Conservation (phyloP, 2,888 invertebrate genomes). For the Drosophila anomelani region DNA sequence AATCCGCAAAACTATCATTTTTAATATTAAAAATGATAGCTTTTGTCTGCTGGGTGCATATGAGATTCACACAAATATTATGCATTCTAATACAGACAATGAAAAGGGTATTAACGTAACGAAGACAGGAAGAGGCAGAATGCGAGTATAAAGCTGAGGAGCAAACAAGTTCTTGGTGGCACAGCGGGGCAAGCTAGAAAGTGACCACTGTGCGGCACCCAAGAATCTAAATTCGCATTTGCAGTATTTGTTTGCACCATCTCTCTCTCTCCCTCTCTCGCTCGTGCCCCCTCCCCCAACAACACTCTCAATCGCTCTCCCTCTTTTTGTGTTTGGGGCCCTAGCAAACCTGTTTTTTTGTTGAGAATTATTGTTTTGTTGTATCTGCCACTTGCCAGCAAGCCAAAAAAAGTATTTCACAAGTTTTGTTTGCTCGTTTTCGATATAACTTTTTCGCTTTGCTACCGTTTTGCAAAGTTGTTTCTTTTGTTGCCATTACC, state of each 20-base stretch:
- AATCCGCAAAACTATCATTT: too few relatives aligned
- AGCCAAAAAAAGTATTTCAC: conserved; percentile 42
- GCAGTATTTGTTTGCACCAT: conserved; percentile 23
- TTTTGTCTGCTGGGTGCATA: too few relatives aligned
- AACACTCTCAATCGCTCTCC: conserved; percentile 16
- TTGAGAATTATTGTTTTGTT: conserved; percentile 56
- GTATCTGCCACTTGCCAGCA: conserved; percentile 49
- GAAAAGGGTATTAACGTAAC: conserved; percentile 13
- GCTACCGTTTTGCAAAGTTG: conserved; percentile 58
- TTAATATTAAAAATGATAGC: too few relatives aligned
- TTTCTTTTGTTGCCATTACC: conserved; percentile 34
- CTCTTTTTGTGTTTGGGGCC: conserved; percentile 30
- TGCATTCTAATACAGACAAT: conserved; percentile 27
- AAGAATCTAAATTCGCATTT: conserved; percentile 40
- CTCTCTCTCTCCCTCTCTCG: background rate
- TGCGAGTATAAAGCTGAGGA: conserved; percentile 1
- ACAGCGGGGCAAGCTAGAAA: conserved; percentile 30
- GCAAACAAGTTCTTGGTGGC: conserved; percentile 41
- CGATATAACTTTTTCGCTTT: conserved; percentile 35
- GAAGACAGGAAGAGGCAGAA: background rate
- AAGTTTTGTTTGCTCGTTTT: conserved; percentile 43
- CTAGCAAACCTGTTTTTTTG: conserved; percentile 69
- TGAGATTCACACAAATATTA: conserved; percentile 47
- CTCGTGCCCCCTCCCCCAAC: conserved; percentile 8
- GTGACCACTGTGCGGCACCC: conserved; percentile 31